Base-by-base conservation (phyloP, 1,140 invertebrate species). In the Papilio polyxenes region DNA sequence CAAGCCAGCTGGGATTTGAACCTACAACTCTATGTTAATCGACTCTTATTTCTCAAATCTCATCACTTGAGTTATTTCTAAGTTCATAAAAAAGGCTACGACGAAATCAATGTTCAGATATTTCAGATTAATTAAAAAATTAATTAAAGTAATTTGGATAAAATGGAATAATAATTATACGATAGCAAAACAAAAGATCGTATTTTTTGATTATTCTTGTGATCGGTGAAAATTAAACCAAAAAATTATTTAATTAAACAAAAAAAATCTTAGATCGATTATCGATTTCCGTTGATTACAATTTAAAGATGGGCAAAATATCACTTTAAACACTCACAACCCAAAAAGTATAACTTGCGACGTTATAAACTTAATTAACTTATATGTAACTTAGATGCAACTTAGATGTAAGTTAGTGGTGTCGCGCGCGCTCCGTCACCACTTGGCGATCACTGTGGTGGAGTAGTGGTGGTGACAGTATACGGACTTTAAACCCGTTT, bases 381-480 rank as follows among this genome's bases (percentile, higher is more conserved):
- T 31, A 23, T 7, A 65, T n/a, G n/a, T 31, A 31, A 65, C 8
- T 23, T 65, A 31, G 20, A n/a, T n/a, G 56, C 17, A 31, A 31
- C n/a, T 65, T 31, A 23, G 62, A 65, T 31, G 8, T 31, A 65
- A 31, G 15, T 23, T 31, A 23, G 62, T 31, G 20, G 23, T 23
- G 62, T 65, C 62, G 62, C 62, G 62, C 62, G 62, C 62, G 62
- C 62, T 10, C 62, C 23, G 7, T 31, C 62, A 31, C 62, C 62
- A 65, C 62, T 11, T 11, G 9, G 62, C 62, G 23, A 23, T 23
- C 8, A 65, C 62, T 65, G 62, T 65, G 62, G 62, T 65, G 62
- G 8, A 13, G 62, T 17, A 9, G 15, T 31, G 8, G 62, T 31
- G 62, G 20, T 11, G 62, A 65, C 62, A 31, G 62, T 23, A 23